Base-by-base conservation (phyloP, 2,113 vertebrate species). In the Percina caprodes region DNA sequence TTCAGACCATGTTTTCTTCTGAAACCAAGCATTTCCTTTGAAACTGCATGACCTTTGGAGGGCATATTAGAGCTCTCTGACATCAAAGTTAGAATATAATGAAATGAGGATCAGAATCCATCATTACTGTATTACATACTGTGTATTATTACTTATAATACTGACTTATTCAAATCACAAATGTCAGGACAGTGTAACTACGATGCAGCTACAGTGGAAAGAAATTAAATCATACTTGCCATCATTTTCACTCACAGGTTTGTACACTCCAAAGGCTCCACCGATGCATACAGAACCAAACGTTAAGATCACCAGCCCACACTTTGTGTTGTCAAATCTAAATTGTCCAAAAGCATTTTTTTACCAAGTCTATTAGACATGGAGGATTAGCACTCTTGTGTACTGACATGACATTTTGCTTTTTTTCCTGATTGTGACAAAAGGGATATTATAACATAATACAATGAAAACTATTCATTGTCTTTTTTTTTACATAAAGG, bases 21-120 rank as follows among this genome's bases (percentile, higher is more conserved):
- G 26, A 90, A 92, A 86, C 23, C 2, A 10, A 66, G 15, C 9
- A 18, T 81, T 77, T 90, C 23, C 12, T 26, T n/a, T 30, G 4
- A 82, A 68, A 24, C 2, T 24, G 39, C 16, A 3, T 72, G 60
- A 5, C n/a, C 6, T 62, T 3, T 13, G 2, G 1, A 23, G 0
- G 2, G 5, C 2, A 19, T 19, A 45, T 74, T 9, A 52, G 0
- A 30, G 42, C 13, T 21, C 1, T 60, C 3, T 54, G 19, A 6
- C 6, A 11, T 7, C 35, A 13, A 21, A 26, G 10, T 59, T 51
- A 33, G 5, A 68, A 62, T 19, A 66, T 26, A 13, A 15, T 19
- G 14, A 78, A 21, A 65, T n/a, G 0, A 48, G 59, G 5, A 6
- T 9, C 49, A 6, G 30, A 39, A 33, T 56, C 3, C 13, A 45